Evolutionary conservation across 2,888 invertebrate species (phyloP), one percentile per base, ranked within the genome.

Genomic region (Xestia rhomboidea): DNA sequence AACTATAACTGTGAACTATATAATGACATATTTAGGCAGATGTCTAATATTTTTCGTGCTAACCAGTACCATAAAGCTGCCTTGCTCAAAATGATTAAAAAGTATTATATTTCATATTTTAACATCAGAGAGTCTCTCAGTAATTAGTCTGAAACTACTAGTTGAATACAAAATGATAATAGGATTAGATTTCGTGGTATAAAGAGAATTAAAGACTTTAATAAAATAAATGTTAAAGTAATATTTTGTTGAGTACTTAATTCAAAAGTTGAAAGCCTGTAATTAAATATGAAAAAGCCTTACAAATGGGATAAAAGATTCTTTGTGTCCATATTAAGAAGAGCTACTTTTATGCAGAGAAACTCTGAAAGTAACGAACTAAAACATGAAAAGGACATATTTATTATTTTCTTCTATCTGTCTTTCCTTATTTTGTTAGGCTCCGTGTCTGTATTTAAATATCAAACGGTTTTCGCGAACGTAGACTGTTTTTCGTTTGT

Each of bases 391-490:
- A 68, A 62, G 24, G 21, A 77, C 73, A 68, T 73, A 41, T 69
- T 76, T 49, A 49, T 62, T 71, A 68, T 68, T 71, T 77, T 10
- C 15, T 49, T 57, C 1, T 66, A 30, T 41, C 24, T 38, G 54
- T 51, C 30, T 30, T 60, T 60, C 18, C 54, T 71, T 68, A 77
- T 83, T 83, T 27, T 77, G 54, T 77, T 68, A 77, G 78, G 63
- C 24, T 83, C 44, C 27, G 30, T 71, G 60, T 57, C 60, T 62
- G 30, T 64, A 66, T 71, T 71, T 74, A 71, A 73, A 77, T 85
- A 82, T 66, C 64, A 75, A 77, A 73, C 38, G 15, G 46, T 71
- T 86, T 71, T 73, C 60, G 41, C n/a, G 30, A 82, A 60, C n/a
- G 60, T 18, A 57, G 38, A 60, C 46, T 62, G 46, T 81, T 63